These are phyloP conservation scores for Bicyclus anynana DNA, from an alignment of 1,140 invertebrate species.

Conservation along the genomic window DNA sequence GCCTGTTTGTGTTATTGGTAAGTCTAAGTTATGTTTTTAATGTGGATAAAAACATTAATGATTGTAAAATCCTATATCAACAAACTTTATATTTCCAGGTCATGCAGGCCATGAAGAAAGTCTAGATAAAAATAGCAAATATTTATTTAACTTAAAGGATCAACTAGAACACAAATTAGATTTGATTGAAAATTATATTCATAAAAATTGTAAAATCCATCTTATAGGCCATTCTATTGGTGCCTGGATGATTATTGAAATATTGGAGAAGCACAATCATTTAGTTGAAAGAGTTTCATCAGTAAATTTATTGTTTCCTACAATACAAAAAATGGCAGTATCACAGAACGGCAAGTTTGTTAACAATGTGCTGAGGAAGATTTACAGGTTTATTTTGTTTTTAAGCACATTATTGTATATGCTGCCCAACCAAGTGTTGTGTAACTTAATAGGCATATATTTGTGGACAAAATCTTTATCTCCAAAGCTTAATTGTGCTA, in stretches of 20 bases:
- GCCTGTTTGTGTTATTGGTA: constrained; percentile 57
- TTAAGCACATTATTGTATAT: constrained; percentile 37
- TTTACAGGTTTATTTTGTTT: constrained; percentile 40
- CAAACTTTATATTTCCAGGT: constrained; percentile 32
- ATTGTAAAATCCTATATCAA: neutral
- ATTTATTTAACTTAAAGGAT: constrained; percentile 53
- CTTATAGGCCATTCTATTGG: constrained; percentile 69
- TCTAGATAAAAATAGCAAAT: constrained; percentile 31
- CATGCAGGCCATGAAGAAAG: constrained; percentile 59
- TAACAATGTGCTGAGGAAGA: constrained; percentile 42
- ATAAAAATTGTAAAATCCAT: constrained; percentile 54
- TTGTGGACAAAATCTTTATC: constrained; percentile 43
- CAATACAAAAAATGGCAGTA: constrained; percentile 58
- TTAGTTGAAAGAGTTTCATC: constrained; percentile 39
- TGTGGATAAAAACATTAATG: neutral
- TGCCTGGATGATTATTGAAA: constrained; percentile 59
- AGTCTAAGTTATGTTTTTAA: constrained; percentile 15
- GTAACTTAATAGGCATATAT: constrained; percentile 42
- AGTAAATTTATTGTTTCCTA: constrained; percentile 61
- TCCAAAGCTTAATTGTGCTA: constrained; percentile 29
- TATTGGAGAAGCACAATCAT: constrained; percentile 38
- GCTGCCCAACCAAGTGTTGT: constrained; percentile 37
- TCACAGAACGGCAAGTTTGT: constrained; percentile 52
- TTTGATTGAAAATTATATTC: constrained; percentile 48
- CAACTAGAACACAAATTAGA: constrained; percentile 61